Percentiles rank a stretch among this genome's conserved stretches.
These are phyloP conservation scores for Spilarctia lutea DNA, from an alignment of 2,888 invertebrate species.

Conservation along the genomic window DNA sequence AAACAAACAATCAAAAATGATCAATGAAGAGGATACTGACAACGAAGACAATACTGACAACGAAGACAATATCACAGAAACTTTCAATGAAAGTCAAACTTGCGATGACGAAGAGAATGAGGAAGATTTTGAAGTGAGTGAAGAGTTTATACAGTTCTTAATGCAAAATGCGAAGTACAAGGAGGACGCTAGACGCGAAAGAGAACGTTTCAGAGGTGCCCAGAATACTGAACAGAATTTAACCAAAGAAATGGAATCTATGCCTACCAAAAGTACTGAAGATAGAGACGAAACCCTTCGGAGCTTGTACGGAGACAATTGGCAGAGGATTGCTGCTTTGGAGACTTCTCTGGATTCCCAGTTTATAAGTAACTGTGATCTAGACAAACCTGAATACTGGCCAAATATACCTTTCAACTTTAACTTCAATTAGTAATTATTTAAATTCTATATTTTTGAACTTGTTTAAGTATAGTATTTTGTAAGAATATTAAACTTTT, in stretches of 20 bases:
- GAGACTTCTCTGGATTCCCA: conserved; percentile 90
- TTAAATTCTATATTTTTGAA: neutral
- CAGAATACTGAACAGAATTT: conserved; percentile 47
- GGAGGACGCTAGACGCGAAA: conserved; percentile 69
- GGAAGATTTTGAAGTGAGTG: conserved; percentile 84
- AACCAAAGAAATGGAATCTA: conserved; percentile 46
- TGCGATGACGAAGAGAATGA: conserved; percentile 46
- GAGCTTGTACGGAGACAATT: conserved; percentile 88
- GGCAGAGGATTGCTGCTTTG: conserved; percentile 90
- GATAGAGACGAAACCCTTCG: conserved; percentile 74
- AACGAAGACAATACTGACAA: conserved; percentile 28
- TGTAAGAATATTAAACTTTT: neutral
- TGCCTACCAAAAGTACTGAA: conserved; percentile 55
- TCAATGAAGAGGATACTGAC: conserved; percentile 20
- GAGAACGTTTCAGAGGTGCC: conserved; percentile 61
- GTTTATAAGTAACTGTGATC: conserved; percentile 88
- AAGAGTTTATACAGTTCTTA: conserved; percentile 88
- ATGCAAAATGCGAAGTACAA: conserved; percentile 86
- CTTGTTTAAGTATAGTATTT: neutral
- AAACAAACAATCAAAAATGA: neutral
- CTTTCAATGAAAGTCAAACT: conserved; percentile 55
- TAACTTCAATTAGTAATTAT: conserved; percentile 52
- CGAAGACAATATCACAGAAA: conserved; percentile 36
- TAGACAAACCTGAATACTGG: conserved; percentile 89
- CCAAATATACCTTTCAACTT: conserved; percentile 90